Evolutionary conservation across 2,797 vertebrate genomes (phyloP).

Genomic region (Botia kubotai): DNA sequence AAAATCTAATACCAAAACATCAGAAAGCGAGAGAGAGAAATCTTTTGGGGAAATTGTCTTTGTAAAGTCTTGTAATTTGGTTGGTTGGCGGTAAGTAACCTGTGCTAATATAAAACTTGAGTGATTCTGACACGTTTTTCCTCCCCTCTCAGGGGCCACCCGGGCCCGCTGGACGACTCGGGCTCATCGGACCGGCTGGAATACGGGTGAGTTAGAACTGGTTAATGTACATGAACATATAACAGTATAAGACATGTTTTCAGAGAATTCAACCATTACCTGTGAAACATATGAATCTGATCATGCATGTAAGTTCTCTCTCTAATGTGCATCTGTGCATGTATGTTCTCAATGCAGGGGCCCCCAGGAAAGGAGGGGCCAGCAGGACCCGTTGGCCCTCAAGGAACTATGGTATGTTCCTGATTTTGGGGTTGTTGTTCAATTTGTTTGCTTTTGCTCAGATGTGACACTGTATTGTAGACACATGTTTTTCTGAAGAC

Average conservation of each 20-base stretch:
- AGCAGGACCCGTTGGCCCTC: constrained; percentile 87
- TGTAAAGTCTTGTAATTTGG: constrained; percentile 46
- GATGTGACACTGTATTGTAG: constrained; percentile 22
- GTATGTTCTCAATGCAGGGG: constrained; percentile 77
- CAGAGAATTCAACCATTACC: background rate
- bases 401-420: constrained; percentile 86
- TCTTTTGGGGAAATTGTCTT: constrained; percentile 38
- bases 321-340: background rate
- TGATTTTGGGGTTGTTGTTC: background rate
- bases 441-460: constrained; percentile 24
- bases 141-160: constrained; percentile 81
- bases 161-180: constrained; percentile 84
- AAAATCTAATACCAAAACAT: constrained; percentile 72
- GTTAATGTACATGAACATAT: background rate
- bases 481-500: constrained; percentile 17
- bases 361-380: constrained; percentile 92
- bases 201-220: constrained; percentile 82
- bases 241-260: constrained; percentile 8
- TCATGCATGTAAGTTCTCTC: background rate
- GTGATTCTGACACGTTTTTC: constrained; percentile 31
- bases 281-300: constrained; percentile 23
- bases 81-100: constrained; percentile 45
- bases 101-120: constrained; percentile 34
- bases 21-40: constrained; percentile 53
- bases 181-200: constrained; percentile 88